Conservation (phyloP, 1,140 invertebrate species). For the Mya arenaria region DNA sequence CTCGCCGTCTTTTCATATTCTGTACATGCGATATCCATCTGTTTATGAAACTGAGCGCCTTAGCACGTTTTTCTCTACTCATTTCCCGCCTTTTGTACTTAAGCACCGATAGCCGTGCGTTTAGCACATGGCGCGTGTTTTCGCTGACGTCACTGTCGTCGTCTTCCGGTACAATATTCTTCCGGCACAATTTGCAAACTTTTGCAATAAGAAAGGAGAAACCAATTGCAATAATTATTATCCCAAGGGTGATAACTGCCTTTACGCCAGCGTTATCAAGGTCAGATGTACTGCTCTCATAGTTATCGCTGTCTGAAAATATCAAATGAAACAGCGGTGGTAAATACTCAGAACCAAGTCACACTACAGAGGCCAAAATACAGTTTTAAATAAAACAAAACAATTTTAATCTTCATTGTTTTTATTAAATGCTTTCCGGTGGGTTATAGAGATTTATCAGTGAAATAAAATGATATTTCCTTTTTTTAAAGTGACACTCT, state of each 20-base stretch:
- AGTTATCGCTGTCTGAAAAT: too few relatives aligned
- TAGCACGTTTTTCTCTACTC: constrained; percentile 3
- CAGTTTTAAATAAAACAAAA: too few relatives aligned
- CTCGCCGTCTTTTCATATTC: not conserved
- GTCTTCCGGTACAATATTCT: constrained; percentile 54
- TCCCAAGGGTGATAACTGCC: constrained; percentile 58
- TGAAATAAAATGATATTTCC: too few relatives aligned
- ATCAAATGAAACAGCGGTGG: too few relatives aligned
- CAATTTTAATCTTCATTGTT: too few relatives aligned
- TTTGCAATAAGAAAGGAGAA: constrained; percentile 60
- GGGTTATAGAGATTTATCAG: too few relatives aligned
- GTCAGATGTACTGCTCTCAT: too few relatives aligned
- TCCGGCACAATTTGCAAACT: constrained; percentile 64
- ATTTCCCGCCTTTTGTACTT: constrained; percentile 48
- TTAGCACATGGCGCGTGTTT: constrained; percentile 63
- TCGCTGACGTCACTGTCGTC: constrained; percentile 68
- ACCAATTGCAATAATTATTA: constrained; percentile 41
- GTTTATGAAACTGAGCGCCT: not conserved
- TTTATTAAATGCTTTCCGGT: too few relatives aligned
- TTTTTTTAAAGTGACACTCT: too few relatives aligned
- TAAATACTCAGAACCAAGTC: too few relatives aligned
- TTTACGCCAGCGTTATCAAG: constrained; percentile 48
- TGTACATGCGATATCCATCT: not conserved
- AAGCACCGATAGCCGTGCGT: constrained; percentile 59
- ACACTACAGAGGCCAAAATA: too few relatives aligned